These are phyloP conservation scores for Ramphastos sulfuratus DNA, from an alignment of 2,113 vertebrate genomes.

Conservation along the genomic window DNA sequence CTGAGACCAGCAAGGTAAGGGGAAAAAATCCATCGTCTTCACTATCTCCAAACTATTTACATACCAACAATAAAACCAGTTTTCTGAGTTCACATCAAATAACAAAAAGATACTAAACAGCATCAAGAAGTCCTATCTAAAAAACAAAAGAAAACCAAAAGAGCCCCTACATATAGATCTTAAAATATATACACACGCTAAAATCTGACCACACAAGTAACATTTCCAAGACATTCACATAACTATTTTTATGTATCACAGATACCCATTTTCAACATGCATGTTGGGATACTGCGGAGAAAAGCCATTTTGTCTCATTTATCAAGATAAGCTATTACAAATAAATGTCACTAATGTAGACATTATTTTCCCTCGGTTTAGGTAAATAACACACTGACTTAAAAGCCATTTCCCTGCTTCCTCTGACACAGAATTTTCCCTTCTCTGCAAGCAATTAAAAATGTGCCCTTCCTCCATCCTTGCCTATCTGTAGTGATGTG, in stretches of 20 bases:
- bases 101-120: background rate
- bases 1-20: background rate
- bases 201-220: background rate
- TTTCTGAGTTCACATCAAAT: background rate
- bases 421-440: background rate
- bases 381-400: background rate
- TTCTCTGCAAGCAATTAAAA: background rate
- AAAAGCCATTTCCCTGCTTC: background rate
- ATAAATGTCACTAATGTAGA: background rate
- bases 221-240: background rate
- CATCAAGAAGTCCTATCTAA: background rate
- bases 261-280: background rate
- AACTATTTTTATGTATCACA: background rate
- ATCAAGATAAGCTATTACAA: background rate
- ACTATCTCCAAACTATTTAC: background rate
- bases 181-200: background rate
- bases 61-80: background rate
- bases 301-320: background rate
- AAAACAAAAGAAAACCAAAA: background rate
- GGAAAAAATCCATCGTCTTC: background rate
- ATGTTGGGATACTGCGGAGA: background rate
- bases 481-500: background rate
- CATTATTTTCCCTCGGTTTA: accelerated
- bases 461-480: background rate
- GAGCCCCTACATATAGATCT: background rate